Conservation (phyloP, 2,888 invertebrate species). For the Sinopyrophorus schimmeli region DNA sequence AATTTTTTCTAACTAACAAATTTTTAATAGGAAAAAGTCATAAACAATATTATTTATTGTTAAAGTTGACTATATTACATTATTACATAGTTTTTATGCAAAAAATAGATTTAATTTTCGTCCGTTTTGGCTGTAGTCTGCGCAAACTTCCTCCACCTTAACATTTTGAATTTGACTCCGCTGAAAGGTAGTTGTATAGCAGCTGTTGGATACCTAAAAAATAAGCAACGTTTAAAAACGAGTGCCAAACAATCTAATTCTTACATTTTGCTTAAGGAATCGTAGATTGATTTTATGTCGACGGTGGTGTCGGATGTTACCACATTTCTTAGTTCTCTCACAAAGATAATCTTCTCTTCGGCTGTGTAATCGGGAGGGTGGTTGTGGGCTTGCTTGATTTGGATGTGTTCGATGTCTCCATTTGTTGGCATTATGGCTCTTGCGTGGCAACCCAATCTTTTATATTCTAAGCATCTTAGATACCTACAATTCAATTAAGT, state of each 20-base stretch:
- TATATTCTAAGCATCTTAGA: constrained; percentile 51
- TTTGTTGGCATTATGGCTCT: constrained; percentile 50
- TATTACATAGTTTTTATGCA: too few species aligned
- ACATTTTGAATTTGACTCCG: constrained; percentile 49
- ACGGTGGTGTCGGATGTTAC: too few species aligned
- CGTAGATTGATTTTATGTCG: too few species aligned
- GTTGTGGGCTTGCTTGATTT: constrained; percentile 50
- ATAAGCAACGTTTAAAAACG: constrained; percentile 11
- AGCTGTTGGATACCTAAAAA: constrained; percentile 51
- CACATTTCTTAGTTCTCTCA: constrained; percentile 51
- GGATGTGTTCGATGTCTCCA: constrained; percentile 51
- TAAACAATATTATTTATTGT: too few species aligned
- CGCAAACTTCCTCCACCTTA: constrained; percentile 44
- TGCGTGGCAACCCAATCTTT: constrained; percentile 51
- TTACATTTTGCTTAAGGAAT: constrained; percentile 49
- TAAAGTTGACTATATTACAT: too few species aligned
- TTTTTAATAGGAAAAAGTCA: too few species aligned
- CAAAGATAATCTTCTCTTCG: constrained; percentile 52
- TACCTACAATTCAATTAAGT: too few species aligned
- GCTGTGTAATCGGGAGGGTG: constrained; percentile 52
- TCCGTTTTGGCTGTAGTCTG: too few species aligned
- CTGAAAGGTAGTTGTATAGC: constrained; percentile 49
- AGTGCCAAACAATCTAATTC: too few species aligned
- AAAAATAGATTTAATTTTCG: too few species aligned
- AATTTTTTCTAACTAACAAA: too few species aligned